Evolutionary conservation across 2,888 invertebrate genomes (phyloP), one percentile per base, ranked within the genome.

Genomic region (Andrena praecox): DNA sequence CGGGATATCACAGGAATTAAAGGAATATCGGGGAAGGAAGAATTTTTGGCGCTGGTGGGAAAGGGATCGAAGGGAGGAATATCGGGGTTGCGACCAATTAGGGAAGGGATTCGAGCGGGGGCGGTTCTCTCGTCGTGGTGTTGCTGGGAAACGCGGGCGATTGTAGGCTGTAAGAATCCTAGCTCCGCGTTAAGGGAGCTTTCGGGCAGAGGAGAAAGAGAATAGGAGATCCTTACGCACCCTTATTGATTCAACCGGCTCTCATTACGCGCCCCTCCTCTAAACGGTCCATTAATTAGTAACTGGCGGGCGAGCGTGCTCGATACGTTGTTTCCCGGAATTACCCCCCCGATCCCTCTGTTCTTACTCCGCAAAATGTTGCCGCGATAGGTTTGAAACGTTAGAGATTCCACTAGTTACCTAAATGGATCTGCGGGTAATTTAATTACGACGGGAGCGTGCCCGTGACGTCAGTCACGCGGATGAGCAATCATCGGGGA

Each of bases 101-200:
- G 85, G 86, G 80, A 71, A 86, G 81, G 79, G 90, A 89, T 86
- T 85, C 84, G 87, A 77, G 88, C 85, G 85, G 84, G 88, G 91
- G 91, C 89, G 91, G 91, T 89, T 76, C 90, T 76, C 90, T 87
- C 79, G 70, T 79, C 80, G 82, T 77, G 86, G 89, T 90, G 92
- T 92, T 92, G 92, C 92, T 87, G 91, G 91, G 92, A 91, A 91
- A 92, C 91, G 89, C 56, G 27, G 42, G 78, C 85, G 87, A 87
- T 88, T 87, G 87, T 90, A 86, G 84, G 87, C 83, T 85, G 77
- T 82, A 84, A 90, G 89, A 87, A 90, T 89, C 82, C 83, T 75
- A 80, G 81, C 79, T 42, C 74, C 50, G 59, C 69, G 86, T 86
- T 83, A 84, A 83, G 89, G 84, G 89, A 83, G 79, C 84, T 83